Percentiles rank a stretch among this genome's conserved stretches.
phyloP scores from a whole-genome alignment of 2,797 vertebrate species.

The Tiaroga cobitis region DNA sequence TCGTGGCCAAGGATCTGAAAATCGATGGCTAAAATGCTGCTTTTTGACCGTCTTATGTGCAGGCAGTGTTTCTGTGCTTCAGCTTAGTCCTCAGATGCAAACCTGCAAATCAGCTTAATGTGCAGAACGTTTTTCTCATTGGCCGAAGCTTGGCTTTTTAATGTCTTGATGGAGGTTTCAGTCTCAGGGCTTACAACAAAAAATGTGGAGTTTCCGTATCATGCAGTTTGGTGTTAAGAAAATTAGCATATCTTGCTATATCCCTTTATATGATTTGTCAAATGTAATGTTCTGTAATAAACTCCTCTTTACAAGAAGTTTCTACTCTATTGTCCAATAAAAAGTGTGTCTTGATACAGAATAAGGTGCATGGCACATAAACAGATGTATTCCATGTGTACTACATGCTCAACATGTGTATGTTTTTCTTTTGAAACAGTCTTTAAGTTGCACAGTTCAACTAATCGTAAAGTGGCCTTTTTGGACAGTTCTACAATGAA shows the following conservation, averaged over 20 bases:
- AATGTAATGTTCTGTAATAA: background rate
- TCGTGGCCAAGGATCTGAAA: conserved; percentile 89
- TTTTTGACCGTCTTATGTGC: conserved; percentile 32
- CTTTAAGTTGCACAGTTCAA: too few species aligned
- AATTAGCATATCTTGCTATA: background rate
- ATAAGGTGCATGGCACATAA: background rate
- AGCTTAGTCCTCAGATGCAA: background rate
- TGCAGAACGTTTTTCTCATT: background rate
- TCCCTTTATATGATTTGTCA: background rate
- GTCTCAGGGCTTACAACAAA: conserved; percentile 26
- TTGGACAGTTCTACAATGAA: too few species aligned
- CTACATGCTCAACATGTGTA: too few species aligned
- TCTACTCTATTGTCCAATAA: background rate
- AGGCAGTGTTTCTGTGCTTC: background rate
- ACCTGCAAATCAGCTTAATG: background rate
- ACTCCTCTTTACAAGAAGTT: background rate
- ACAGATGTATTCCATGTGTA: too few species aligned
- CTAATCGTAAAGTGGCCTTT: too few species aligned
- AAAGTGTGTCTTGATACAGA: background rate
- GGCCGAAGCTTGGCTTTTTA: conserved; percentile 6
- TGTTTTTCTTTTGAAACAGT: too few species aligned
- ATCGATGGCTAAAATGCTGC: conserved; percentile 68
- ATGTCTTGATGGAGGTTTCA: conserved; percentile 3
- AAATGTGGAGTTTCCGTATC: background rate
- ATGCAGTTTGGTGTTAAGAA: background rate